A percentile compares a stretch with the other conserved stretches of the same genome.
Evolutionary conservation across 1,140 invertebrate species (phyloP).

Genomic region (Macrobrachium nipponense): DNA sequence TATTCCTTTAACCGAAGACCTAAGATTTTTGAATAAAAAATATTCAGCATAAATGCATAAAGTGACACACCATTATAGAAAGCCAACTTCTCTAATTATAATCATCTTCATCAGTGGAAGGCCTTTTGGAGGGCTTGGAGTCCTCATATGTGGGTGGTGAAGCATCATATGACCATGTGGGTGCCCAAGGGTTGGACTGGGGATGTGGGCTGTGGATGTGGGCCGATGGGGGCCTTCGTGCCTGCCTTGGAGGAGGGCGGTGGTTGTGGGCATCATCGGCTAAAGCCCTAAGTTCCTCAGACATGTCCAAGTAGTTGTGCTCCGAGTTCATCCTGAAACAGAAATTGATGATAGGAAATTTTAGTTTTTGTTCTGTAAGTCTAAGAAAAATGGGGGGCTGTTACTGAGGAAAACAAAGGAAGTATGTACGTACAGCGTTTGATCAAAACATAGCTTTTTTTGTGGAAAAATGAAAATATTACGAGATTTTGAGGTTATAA

Average conservation of each 20-base stretch:
- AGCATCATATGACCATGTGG: neutral
- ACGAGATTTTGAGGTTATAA: too few species aligned
- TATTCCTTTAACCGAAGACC: too few species aligned
- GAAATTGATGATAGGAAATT: neutral
- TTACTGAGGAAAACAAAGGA: too few species aligned
- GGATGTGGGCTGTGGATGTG: constrained; percentile 33
- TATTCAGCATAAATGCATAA: neutral
- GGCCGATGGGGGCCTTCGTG: constrained; percentile 38
- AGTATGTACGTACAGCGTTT: too few species aligned
- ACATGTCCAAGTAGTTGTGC: constrained; percentile 38
- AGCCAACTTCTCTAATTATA: neutral
- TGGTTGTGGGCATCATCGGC: constrained; percentile 53
- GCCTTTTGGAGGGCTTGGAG: constrained; percentile 3
- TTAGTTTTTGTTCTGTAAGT: neutral
- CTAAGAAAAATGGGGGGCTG: too few species aligned
- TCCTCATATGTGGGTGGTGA: neutral
- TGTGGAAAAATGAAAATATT: too few species aligned
- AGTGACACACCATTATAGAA: neutral
- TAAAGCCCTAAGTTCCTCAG: constrained; percentile 48
- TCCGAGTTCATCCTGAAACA: constrained; percentile 12
- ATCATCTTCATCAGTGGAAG: constrained; percentile 41
- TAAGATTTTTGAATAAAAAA: neutral
- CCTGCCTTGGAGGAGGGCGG: constrained; percentile 16
- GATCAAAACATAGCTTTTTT: too few species aligned
- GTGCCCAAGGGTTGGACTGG: neutral